phyloP scores from a whole-genome alignment of 2,113 vertebrate genomes.

The Orientallactaga bullata region DNA sequence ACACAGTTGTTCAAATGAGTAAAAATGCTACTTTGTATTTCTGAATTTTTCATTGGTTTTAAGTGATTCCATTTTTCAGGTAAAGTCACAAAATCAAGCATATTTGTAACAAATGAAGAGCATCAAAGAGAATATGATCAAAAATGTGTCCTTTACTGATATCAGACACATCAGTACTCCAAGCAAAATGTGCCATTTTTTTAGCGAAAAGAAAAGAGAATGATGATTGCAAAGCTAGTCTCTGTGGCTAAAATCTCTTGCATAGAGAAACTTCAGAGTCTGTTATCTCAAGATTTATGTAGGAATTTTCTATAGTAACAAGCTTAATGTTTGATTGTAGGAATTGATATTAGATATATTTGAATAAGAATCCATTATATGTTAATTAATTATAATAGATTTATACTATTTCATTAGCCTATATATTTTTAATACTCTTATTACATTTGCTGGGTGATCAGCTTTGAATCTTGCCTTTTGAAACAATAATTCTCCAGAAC shows the following conservation, averaged over 20 bases:
- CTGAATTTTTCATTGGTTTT: background rate
- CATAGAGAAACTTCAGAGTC: background rate
- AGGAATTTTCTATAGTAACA: background rate
- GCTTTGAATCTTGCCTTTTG: background rate
- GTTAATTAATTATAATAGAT: background rate
- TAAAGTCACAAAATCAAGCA: background rate
- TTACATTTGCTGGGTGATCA: background rate
- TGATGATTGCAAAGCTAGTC: slow-evolving; percentile 8
- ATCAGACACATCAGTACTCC: background rate
- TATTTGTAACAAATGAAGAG: background rate
- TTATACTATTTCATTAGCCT: background rate
- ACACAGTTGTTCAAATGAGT: slow-evolving; percentile 55
- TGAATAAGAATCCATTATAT: background rate
- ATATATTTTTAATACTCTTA: background rate
- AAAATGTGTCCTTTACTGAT: background rate
- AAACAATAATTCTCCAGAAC: background rate
- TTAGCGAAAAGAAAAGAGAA: background rate
- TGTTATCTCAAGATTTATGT: background rate
- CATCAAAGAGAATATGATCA: background rate
- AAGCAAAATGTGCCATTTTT: background rate
- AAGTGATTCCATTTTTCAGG: background rate
- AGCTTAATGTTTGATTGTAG: background rate
- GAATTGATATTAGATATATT: background rate
- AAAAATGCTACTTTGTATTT: background rate
- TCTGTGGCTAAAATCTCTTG: background rate